Evolutionary conservation across 1,140 invertebrate genomes (phyloP), one percentile per base, ranked within the genome.

Genomic region (Atta colombica): DNA sequence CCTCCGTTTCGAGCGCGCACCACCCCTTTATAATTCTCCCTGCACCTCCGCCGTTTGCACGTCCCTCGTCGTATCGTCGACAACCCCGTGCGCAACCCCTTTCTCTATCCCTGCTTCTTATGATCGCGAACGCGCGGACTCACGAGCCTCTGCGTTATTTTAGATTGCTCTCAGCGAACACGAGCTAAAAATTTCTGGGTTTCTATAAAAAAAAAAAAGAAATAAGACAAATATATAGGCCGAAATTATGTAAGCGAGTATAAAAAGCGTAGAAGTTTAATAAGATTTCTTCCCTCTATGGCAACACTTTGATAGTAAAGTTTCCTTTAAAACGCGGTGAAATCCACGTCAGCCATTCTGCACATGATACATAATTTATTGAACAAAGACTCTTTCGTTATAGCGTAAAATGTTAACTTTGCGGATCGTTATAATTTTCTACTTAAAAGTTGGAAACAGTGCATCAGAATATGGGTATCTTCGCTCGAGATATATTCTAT

Each of bases 21-120:
- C 81, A 85, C 87, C 87, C 61, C 88, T 92, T 91, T 90, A 89
- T 92, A 87, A 92, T 92, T 89, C 69, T 86, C 87, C 35, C 51
- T 39, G 7, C 25, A 18, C 3, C 45, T 14, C 18, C 69, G 16
- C 55, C 92, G 91, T 16, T 51, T 85, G 78, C 85, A 78, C 85
- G 66, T 89, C 65, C 81, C 85, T 91, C 85, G 82, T 58, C 82
- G 85, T 71, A 86, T 89, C 87, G 84, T 78, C 91, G 84, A 89
- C 78, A 58, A 39, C 84, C 66, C 88, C 80, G 78, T 88, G 84
- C 66, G 66, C 81, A 86, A 80, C 75, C 90, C 85, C 63, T 71
- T 88, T 87, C 69, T 81, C 85, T 68, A 21, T 49, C 88, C 72
- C 77, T 65, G 77, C 80, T 84, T 74, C 80, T 84, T 84, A 72